Evolutionary conservation across 2,888 invertebrate genomes (phyloP), one percentile per base, ranked within the genome.

Genomic region (Melieria picta): DNA sequence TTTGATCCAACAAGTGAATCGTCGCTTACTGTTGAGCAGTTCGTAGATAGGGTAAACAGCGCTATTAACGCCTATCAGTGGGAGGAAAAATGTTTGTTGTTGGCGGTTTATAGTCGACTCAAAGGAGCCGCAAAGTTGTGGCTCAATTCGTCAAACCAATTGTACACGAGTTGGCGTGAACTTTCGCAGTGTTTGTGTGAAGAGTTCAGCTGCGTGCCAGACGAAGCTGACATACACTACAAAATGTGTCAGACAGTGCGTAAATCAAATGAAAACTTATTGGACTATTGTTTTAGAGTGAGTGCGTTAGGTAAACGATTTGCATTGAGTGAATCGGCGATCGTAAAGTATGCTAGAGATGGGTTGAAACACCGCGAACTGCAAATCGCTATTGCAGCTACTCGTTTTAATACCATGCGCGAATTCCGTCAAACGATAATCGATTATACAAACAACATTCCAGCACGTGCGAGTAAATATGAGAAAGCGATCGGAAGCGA

Each of bases 241-340:
- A 60, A 30, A 50, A 60, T 67, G 67, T 61, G 56, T 3, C 63
- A 13, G 5, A 4, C 72, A 4, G 48, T 16, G 46, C 67, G 72
- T n/a, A 62, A 69, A 56, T 11, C 16, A n/a, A 16, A 58, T 52
- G 72, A 75, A 16, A 10, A 11, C 3, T 42, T 72, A 4, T 42
- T 55, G 3, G 70, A 74, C 1, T 74, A 74, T 56, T 68, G 72
- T 46, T 72, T 72, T 64, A 64, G 72, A 9, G 45, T 67, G 6
- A 45, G 52, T 52, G 45, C 63, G 5, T n/a, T 50, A 16, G 13
- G 64, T 4, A 42, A 68, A 16, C 42, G 64, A 11, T 58, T 43
- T 30, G 16, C 56, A 7, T 58, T 66, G 47, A 69, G 62, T 50
- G 63, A 61, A n/a, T 46, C 65, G 13, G 65, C 72, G n/a, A 50